A percentile compares a stretch with the other conserved stretches of the same genome.
Conservation (phyloP, 2,888 invertebrate species). For the Parthenolecanium corni region DNA sequence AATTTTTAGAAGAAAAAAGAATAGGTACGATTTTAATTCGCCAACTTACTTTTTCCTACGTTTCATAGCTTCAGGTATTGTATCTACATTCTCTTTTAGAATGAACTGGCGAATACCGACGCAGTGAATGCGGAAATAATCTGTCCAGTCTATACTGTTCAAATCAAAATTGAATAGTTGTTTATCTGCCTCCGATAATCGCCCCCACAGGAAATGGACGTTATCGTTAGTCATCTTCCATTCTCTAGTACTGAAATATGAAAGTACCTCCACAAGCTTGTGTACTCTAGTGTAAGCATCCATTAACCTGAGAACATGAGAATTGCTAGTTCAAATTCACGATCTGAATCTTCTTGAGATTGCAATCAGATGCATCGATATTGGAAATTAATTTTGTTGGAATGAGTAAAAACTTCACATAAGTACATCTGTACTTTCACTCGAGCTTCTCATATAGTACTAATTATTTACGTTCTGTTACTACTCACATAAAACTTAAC, state of each 20-base stretch:
- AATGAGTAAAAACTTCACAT: too few relatives aligned
- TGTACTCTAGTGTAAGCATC: slow-evolving; percentile 63
- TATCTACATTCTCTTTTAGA: slow-evolving; percentile 65
- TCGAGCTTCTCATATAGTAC: too few relatives aligned
- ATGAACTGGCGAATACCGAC: slow-evolving; percentile 65
- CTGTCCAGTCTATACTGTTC: slow-evolving; percentile 60
- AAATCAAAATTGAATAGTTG: slow-evolving; percentile 61
- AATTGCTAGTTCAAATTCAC: too few relatives aligned
- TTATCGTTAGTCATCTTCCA: slow-evolving; percentile 60
- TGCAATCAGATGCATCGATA: too few relatives aligned
- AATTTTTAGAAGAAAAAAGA: too few relatives aligned
- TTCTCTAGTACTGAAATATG: slow-evolving; percentile 66
- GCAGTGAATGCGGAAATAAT: slow-evolving; percentile 56
- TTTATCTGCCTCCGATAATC: slow-evolving; percentile 48
- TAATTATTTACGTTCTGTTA: too few relatives aligned
- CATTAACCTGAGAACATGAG: slow-evolving; percentile 55
- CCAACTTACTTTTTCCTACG: slow-evolving; percentile 49
- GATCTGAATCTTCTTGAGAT: too few relatives aligned
- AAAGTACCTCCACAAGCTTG: slow-evolving; percentile 56
- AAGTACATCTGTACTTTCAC: too few relatives aligned
- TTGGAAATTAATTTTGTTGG: too few relatives aligned
- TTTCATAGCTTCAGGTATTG: slow-evolving; percentile 55
- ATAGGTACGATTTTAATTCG: too few relatives aligned
- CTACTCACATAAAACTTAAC: too few relatives aligned
- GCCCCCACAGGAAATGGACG: slow-evolving; percentile 45